Base-by-base conservation (phyloP, 1,140 invertebrate species). In the Diorhabda elongata region DNA sequence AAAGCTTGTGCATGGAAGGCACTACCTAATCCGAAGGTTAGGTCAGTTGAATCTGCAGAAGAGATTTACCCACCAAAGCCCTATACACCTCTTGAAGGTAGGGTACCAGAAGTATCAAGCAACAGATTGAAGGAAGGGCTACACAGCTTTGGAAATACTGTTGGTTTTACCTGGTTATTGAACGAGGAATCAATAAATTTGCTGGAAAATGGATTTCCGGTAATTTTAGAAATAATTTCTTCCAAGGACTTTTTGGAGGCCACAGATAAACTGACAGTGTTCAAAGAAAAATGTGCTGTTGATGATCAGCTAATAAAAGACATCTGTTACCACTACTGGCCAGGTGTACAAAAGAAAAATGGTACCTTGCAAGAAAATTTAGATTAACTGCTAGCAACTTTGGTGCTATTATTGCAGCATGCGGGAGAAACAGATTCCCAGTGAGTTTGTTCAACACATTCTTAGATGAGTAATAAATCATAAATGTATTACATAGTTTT, bases 371-470 rank as follows among this genome's bases (percentile, higher is more conserved):
- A 60, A 71, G 69, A 52, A 73, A 71, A 59, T 70, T 71, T 61
- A 44, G 66, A 65, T 64, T 70, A 44, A 71, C 69, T 57, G 61
- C 69, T 9, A 73, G 67, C 47, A 71, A 71, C 57, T 74, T 72
- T 68, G 65, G 67, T 26, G 7, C 60, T 9, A 58, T 71, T 52
- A 44, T 69, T 44, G n/a, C 67, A 60, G 45, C 57, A 56, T 66
- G 67, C 43, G 44, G 57, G 42, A 64, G 44, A 45, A 68, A 71
- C 45, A 66, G 58, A 52, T 71, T 66, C 44, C 67, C 70, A 61
- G 58, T n/a, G 41, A 71, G 67, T 63, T 63, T 69, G 41, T 66
- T 71, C 9, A 52, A 52, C 5, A 52, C 47, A 52, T 2, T 71
- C 9, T 4, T 71, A 41, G 70, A 67, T 66, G 58, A 69, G 67